Base-by-base conservation (phyloP, 92 coral and sea anemone genomes). In the Actinernus sp. region DNA sequence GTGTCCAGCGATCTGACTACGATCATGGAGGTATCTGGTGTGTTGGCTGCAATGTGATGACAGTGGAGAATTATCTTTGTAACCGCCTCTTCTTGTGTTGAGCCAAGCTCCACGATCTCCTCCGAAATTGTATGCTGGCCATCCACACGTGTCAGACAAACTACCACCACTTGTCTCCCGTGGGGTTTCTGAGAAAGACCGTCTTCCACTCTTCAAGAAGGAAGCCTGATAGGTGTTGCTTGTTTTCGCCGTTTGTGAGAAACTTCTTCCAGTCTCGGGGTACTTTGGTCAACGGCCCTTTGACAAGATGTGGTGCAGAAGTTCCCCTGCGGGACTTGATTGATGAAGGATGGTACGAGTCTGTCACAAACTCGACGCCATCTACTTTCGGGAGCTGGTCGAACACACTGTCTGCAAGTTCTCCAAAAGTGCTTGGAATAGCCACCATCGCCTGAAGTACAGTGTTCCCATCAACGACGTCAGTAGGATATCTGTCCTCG, bases 311-410 rank as follows among this genome's bases (percentile, higher is more conserved):
- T 6, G 71, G 1, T 14, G 3, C n/a, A n/a, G n/a, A n/a, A n/a
- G n/a, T n/a, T n/a, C n/a, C n/a, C n/a, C n/a, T n/a, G n/a, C n/a
- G n/a, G n/a, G n/a, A n/a, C 25, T 63, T 63, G 8, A 45, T 63
- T 10, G 71, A 63, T 6, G 4, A 41, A 27, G 58, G 57, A 22
- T 63, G 19, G 31, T 63, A 63, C 10, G 57, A 43, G 11, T 67
- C 74, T 10, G 66, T 67, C 13, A 67, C 67, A 53, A 67, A 67
- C 33, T 67, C 66, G 16, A 67, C 74, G 19, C 51, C 49, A 5
- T 3, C 22, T 5, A 13, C 74, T 53, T 21, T 67, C 10, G 66
- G 67, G 8, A 65, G 73, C 26, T 48, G 46, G 65, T 65, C 26
- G 21, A 49, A 56, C 25, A 67, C 69, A 30, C 14, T 17, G n/a